Base-by-base conservation (phyloP, 2,113 vertebrate species). In the Austrofundulus limnaeus region DNA sequence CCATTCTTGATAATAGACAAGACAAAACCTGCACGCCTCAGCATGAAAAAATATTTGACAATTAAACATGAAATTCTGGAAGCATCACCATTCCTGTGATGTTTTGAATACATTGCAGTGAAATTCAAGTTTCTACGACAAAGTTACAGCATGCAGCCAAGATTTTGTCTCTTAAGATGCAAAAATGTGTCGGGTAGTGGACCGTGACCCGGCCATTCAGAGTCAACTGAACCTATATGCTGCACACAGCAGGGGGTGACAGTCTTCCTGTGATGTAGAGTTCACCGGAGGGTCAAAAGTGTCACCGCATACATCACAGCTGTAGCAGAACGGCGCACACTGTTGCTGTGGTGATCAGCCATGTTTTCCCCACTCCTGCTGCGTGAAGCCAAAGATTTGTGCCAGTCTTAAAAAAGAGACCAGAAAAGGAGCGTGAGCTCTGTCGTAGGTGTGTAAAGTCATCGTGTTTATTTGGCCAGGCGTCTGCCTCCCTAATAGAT, bases 291-390 rank as follows among this genome's bases (percentile, higher is more conserved):
- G 89, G 89, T 90, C 88, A 88, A 82, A 84, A 83, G 84, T 89
- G 89, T 89, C 88, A 89, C 83, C 87, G 81, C 85, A 91, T 91
- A 90, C 83, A 91, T 91, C 89, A 91, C 88, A 82, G 87, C 82
- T 87, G 85, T 86, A 84, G 88, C 84, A 80, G 87, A 90, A 86
- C 82, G 37, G 77, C 86, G 89, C 82, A 86, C 85, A 87, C 21
- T n/a, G 88, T 90, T 88, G 62, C 87, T 73, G 86, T 88, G 77
- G 88, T 39, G 77, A 90, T 85, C 83, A 0, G 76, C 83, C 85
- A 81, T 86, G 75, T 85, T 75, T 57, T 43, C 17, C 73, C 72
- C 81, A n/a, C 72, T 31, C 78, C 73, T 20, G 59, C 79, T 76
- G 72, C 78, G 72, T 70, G 69, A 83, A 85, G 80, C 70, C 88